Conservation (phyloP, 2,888 invertebrate genomes). For the Philonicus albiceps region DNA sequence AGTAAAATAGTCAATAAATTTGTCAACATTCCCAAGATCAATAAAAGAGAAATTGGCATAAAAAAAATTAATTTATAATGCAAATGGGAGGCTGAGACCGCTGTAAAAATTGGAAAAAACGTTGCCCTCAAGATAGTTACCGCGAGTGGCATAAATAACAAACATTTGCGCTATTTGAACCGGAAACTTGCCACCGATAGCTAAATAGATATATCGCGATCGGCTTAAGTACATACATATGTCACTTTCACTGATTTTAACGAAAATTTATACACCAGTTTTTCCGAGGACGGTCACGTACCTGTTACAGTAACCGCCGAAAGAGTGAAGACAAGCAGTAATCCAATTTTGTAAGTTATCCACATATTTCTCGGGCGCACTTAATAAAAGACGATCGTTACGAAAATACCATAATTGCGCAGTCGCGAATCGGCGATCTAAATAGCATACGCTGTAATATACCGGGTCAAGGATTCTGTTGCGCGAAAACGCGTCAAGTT, state of each 20-base stretch:
- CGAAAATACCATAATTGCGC: conserved; percentile 24
- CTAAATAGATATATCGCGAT: neutral
- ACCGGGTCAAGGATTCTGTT: conserved; percentile 23
- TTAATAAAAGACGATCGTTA: neutral
- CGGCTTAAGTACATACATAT: neutral
- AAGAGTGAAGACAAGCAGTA: neutral
- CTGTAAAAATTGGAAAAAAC: neutral
- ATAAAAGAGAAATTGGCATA: neutral
- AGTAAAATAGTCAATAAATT: neutral
- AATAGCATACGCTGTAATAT: neutral
- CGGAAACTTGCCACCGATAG: neutral
- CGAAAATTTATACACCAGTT: neutral
- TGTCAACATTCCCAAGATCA: neutral
- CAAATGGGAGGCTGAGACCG: neutral
- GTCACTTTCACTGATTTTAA: neutral
- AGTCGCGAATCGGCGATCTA: neutral
- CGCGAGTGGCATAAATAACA: neutral
- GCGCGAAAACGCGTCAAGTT: neutral
- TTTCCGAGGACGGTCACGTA: neutral
- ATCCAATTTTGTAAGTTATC: conserved; percentile 26
- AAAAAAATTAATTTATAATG: neutral
- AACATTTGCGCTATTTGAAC: neutral
- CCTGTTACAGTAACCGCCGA: neutral
- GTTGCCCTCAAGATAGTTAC: neutral
- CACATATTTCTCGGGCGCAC: conserved; percentile 9